A percentile compares a stretch with the other conserved stretches of the same genome.
phyloP scores from a whole-genome alignment of 2,113 vertebrate species.

The Ictalurus furcatus region DNA sequence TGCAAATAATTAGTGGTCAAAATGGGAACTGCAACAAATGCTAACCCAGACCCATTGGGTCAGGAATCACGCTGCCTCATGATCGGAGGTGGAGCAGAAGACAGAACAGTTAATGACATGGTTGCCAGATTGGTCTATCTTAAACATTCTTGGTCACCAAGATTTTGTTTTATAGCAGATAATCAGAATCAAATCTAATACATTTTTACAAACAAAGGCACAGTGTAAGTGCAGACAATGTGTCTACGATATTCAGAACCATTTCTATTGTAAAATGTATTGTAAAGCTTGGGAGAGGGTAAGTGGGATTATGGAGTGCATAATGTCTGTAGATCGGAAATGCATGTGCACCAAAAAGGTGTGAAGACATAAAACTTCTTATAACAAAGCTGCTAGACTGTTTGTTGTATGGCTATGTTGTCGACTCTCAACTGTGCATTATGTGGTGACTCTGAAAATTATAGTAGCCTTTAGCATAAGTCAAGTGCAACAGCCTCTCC shows the following conservation, averaged over 20 bases:
- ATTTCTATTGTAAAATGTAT: too few relatives aligned
- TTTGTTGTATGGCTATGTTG: too few relatives aligned
- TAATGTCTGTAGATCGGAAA: too few relatives aligned
- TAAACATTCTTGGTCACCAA: background rate
- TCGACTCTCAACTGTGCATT: background rate
- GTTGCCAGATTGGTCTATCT: background rate
- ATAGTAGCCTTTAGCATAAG: background rate
- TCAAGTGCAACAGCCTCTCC: background rate
- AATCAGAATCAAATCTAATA: background rate
- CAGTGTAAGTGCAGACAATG: background rate
- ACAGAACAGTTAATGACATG: background rate
- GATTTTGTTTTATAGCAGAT: background rate
- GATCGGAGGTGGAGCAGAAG: background rate
- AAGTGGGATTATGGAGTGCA: too few relatives aligned
- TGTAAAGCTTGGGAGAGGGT: too few relatives aligned
- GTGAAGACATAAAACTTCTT: background rate
- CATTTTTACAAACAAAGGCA: background rate
- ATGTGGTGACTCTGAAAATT: background rate
- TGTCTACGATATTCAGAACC: background rate
- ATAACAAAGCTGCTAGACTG: background rate
- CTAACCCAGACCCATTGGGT: background rate
- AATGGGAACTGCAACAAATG: background rate
- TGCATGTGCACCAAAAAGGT: background rate
- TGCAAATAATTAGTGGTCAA: background rate
- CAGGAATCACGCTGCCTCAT: too few relatives aligned